Evolutionary conservation across 1,140 invertebrate genomes (phyloP).

Genomic region (Diorhabda elongata): DNA sequence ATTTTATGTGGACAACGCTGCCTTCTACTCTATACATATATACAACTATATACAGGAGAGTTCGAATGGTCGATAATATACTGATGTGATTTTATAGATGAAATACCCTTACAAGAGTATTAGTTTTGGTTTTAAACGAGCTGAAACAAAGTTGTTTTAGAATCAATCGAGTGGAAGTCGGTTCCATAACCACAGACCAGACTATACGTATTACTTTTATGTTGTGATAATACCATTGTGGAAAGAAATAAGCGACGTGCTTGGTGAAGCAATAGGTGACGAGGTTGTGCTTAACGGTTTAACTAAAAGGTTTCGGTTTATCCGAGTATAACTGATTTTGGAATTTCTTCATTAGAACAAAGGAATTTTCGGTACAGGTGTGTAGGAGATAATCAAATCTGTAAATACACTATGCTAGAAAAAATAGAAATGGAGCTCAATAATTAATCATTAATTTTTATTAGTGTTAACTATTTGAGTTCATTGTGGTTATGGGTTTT

Average conservation of each 20-base stretch:
- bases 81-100: constrained; percentile 44
- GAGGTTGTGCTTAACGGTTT: not conserved
- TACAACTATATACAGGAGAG: not conserved
- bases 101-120: constrained; percentile 33
- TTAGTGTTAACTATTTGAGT: too few relatives aligned
- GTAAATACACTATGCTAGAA: too few relatives aligned
- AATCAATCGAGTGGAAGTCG: constrained; percentile 20
- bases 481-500: too few relatives aligned
- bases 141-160: constrained; percentile 36
- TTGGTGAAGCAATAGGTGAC: constrained; percentile 5
- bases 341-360: not conserved
- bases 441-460: too few relatives aligned
- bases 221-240: constrained; percentile 20
- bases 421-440: too few relatives aligned
- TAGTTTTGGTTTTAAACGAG: constrained; percentile 31
- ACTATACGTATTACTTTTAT: constrained; percentile 15
- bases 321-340: not conserved
- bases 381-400: too few relatives aligned
- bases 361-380: not conserved
- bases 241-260: constrained; percentile 10
- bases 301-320: not conserved
- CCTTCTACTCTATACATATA: constrained; percentile 11
- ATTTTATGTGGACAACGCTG: not conserved
- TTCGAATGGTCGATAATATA: constrained; percentile 34
- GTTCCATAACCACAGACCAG: constrained; percentile 6